Conservation (phyloP, 2,113 vertebrate genomes). For the Anguilla rostrata region DNA sequence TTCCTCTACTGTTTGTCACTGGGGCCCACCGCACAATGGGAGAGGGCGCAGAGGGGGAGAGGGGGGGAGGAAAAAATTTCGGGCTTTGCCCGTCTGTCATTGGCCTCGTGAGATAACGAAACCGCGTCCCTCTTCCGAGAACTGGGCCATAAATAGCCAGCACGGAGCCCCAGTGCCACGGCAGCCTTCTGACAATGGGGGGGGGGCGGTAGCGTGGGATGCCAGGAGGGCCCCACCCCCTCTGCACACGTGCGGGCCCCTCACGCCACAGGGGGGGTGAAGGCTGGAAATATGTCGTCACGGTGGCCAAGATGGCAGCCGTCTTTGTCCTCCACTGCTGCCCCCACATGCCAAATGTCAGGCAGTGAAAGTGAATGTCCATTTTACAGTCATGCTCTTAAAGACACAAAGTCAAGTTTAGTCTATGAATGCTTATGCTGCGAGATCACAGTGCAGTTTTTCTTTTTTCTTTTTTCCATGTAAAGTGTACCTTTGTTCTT, state of each 20-base stretch:
- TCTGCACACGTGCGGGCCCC: background rate
- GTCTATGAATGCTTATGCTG: no score
- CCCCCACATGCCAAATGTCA: background rate
- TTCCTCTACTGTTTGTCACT: background rate
- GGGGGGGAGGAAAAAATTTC: background rate
- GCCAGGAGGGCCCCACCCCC: background rate
- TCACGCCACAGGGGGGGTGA: background rate
- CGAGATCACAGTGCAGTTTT: no score
- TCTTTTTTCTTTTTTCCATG: background rate
- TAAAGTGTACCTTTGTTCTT: background rate
- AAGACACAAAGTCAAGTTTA: no score
- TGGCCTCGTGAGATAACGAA: constrained; percentile 21
- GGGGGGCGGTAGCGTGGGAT: background rate
- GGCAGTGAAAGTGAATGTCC: background rate
- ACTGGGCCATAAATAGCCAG: constrained; percentile 34
- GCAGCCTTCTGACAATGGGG: constrained; percentile 1
- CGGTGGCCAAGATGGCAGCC: background rate
- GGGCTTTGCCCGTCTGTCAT: constrained; percentile 1
- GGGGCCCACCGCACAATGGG: constrained; percentile 9
- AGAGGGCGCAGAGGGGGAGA: background rate
- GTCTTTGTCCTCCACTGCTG: background rate
- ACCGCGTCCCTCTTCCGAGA: constrained; percentile 18
- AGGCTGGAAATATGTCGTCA: background rate
- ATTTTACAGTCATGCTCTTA: no score
- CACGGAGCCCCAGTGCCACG: constrained; percentile 3